Evolutionary conservation across 2,888 invertebrate genomes (phyloP), one percentile per base, ranked within the genome.

Genomic region (Trachelus tabidus): DNA sequence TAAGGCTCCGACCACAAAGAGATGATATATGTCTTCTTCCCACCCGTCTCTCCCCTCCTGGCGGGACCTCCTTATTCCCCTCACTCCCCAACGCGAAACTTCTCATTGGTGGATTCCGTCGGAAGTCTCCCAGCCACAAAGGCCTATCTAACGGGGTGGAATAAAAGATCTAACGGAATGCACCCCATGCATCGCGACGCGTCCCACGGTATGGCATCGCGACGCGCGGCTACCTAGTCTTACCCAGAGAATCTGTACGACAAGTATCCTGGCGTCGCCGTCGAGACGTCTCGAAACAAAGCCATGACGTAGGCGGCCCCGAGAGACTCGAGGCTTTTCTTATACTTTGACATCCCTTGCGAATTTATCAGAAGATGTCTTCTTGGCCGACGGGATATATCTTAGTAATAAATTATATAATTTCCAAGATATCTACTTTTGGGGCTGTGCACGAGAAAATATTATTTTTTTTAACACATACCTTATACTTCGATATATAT

Each of bases 111-210:
- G 9, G 31, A 71, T 71, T 30, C 34, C 3, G 71, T 71, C 71
- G 71, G 23, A 71, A 71, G 33, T 71, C 71, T 15, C 31, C 31
- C 71, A 34, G 71, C 71, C 71, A 34, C 71, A 71, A 71, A 71
- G 71, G 31, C 31, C 31, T 31, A 12, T 31, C 71, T 34, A 71
- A 33, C 34, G 33, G 71, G 71, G 12, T 71, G 71, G 71, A 71
- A 71, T 71, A 71, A 71, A 71, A 71, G 33, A 71, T 31, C 71
- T 12, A 71, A 34, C 23, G 74, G 37, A 74, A 74, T 74, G 74
- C 74, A 74, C 12, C 73, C 73, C 34, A 11, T 74, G 74, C 74
- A 74, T 74, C 74, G 71, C 71, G 71, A 33, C 71, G 15, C 71
- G 3, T 73, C 23, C 23, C 74, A 12, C 34, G 23, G 35, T 12